These are phyloP conservation scores for Nysson spinosus DNA, from an alignment of 2,888 invertebrate genomes.

Conservation along the genomic window DNA sequence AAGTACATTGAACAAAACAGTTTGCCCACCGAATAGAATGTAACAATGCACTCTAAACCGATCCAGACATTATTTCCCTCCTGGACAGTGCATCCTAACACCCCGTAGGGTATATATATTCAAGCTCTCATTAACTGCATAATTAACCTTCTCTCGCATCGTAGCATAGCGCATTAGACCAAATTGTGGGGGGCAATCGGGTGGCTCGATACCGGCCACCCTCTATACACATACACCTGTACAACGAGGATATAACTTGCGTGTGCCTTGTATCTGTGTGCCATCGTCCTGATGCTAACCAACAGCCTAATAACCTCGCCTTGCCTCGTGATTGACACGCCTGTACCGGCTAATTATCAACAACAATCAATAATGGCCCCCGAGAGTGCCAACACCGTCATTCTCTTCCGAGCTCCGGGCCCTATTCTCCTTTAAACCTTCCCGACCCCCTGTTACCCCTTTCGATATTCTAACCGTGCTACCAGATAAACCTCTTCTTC, in stretches of 20 bases:
- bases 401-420: slow-evolving; percentile 29
- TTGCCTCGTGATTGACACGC: slow-evolving; percentile 74
- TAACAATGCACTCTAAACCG: slow-evolving; percentile 24
- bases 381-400: slow-evolving; percentile 51
- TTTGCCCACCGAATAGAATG: slow-evolving; percentile 28
- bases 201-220: slow-evolving; percentile 67
- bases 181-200: slow-evolving; percentile 75
- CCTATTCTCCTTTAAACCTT: slow-evolving; percentile 11
- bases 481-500: slow-evolving; percentile 35
- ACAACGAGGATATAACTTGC: slow-evolving; percentile 21
- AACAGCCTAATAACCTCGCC: slow-evolving; percentile 75
- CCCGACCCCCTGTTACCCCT: slow-evolving; percentile 13
- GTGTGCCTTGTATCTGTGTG: slow-evolving; percentile 42
- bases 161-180: slow-evolving; percentile 71
- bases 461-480: slow-evolving; percentile 9
- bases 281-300: slow-evolving; percentile 69
- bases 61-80: slow-evolving; percentile 37
- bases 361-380: slow-evolving; percentile 74
- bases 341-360: slow-evolving; percentile 75
- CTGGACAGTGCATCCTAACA: slow-evolving; percentile 31
- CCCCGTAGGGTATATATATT: slow-evolving; percentile 48
- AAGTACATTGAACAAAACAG: no score
- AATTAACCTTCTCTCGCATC: slow-evolving; percentile 74
- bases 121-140: slow-evolving; percentile 73
- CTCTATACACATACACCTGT: slow-evolving; percentile 16